Base-by-base conservation (phyloP, 2,888 invertebrate genomes). In the Stenchaetothrips biformis region DNA sequence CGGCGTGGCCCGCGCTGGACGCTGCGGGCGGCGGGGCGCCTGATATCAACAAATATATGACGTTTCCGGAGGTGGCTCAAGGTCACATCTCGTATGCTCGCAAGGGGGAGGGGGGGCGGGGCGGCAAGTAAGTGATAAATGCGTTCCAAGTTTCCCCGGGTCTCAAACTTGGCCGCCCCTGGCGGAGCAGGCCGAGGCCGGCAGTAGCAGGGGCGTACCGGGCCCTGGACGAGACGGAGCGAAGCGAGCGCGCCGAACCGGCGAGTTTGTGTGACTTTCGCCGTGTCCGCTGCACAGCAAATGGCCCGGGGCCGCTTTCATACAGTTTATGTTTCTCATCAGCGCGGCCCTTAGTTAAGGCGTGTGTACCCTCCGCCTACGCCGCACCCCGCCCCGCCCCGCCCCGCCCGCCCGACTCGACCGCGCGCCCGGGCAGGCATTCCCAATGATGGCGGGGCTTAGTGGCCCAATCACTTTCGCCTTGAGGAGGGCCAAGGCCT, bases 221-320 rank as follows among this genome's bases (percentile, higher is more conserved):
- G 49, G 79, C 53, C 37, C 37, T 4, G 59, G 18, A 18, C 59
- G 59, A 13, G 18, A 16, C 18, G 16, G 59, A 59, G 59, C 59
- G 59, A 7, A 59, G 59, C 59, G 79, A 77, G 79, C 77, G 78
- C 18, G 9, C 67, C 67, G 67, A n/a, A 18, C 47, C n/a, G 49
- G 49, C 78, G 77, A 74, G 79, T 80, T 80, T 80, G 79, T 80
- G 49, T 77, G 37, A 67, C 67, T 67, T 67, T 67, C 67, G 67
- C 21, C 67, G 67, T 67, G 67, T 67, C 67, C 67, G 67, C 67
- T 67, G 67, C 67, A 67, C 67, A 67, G 67, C 67, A 67, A 67
- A 67, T 67, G 67, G 67, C 67, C 67, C 25, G 67, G 67, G 67
- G 67, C 67, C 67, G 67, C 67, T 67, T 67, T 67, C 67, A 67